phyloP scores from a whole-genome alignment of 2,888 invertebrate genomes.

The Cartodere bifasciata region DNA sequence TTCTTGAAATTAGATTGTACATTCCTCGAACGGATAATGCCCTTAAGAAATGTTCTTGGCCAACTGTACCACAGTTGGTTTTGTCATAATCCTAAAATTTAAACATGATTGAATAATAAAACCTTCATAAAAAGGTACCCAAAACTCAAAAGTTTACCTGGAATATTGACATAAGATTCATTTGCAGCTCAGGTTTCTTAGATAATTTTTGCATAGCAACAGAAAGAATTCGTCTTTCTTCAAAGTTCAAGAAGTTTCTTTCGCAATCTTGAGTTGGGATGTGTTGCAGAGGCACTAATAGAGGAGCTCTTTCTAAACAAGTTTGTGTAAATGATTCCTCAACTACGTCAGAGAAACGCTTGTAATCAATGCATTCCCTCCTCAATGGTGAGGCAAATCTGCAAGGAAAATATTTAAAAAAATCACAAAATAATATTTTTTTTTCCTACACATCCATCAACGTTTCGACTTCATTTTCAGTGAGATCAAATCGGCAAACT shows the following conservation, averaged over 20 bases:
- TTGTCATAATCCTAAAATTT: constrained; percentile 52
- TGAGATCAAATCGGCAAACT: constrained; percentile 50
- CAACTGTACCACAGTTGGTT: constrained; percentile 52
- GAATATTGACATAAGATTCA: constrained; percentile 57
- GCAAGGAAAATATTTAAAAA: constrained; percentile 15
- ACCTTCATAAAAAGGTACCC: neutral
- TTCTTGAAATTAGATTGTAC: constrained; percentile 48
- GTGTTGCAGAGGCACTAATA: constrained; percentile 56
- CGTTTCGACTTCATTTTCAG: constrained; percentile 53
- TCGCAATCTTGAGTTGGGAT: constrained; percentile 52
- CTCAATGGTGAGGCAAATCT: constrained; percentile 54
- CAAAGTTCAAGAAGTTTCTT: constrained; percentile 56
- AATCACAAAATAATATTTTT: constrained; percentile 1
- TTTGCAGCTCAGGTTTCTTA: constrained; percentile 49
- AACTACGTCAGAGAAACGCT: constrained; percentile 50
- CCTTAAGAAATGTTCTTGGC: constrained; percentile 49
- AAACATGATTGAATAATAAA: constrained; percentile 6
- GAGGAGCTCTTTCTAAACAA: constrained; percentile 53
- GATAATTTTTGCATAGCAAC: constrained; percentile 56
- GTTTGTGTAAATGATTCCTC: constrained; percentile 58
- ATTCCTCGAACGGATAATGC: constrained; percentile 51
- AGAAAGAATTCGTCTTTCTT: constrained; percentile 51
- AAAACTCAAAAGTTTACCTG: constrained; percentile 32
- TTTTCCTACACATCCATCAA: constrained; percentile 55
- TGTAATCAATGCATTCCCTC: constrained; percentile 49